A percentile compares a stretch with the other conserved stretches of the same genome.
Evolutionary conservation across 2,113 vertebrate genomes (phyloP).

Genomic region (Corythaeola cristata): DNA sequence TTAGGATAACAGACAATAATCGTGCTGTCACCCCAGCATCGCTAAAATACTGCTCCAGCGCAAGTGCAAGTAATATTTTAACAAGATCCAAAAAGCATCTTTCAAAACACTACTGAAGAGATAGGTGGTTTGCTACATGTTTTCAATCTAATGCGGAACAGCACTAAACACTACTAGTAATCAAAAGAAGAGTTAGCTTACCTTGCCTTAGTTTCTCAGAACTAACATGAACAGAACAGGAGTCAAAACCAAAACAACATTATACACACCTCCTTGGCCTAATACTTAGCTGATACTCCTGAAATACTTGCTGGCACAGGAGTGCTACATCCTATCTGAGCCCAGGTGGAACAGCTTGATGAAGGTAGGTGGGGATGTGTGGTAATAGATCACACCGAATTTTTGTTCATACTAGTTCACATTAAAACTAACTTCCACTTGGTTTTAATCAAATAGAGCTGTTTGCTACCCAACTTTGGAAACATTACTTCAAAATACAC

Average conservation of each 20-base stretch:
- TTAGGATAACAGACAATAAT: not conserved
- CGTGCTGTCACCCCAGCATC: not conserved
- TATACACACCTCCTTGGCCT: not conserved
- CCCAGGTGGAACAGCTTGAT: not conserved
- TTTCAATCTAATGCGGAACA: not conserved
- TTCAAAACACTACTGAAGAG: not conserved
- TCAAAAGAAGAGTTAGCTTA: not conserved
- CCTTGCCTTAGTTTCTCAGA: not conserved
- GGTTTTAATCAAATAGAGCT: not conserved
- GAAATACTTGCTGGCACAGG: not conserved
- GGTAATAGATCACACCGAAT: not conserved
- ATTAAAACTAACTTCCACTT: not conserved
- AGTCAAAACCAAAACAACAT: not conserved
- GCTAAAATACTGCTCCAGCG: not conserved
- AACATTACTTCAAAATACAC: not conserved
- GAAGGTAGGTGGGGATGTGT: not conserved
- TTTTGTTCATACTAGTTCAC: not conserved
- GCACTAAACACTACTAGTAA: not conserved
- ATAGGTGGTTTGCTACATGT: not conserved
- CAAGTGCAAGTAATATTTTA: not conserved
- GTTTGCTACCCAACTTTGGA: not conserved
- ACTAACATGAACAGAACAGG: not conserved
- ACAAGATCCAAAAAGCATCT: not conserved
- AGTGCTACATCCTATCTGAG: not conserved
- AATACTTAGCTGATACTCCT: fast-evolving